Evolutionary conservation across 2,113 vertebrate genomes (phyloP), one percentile per base, ranked within the genome.

Genomic region (Notarius lentiginosus): DNA sequence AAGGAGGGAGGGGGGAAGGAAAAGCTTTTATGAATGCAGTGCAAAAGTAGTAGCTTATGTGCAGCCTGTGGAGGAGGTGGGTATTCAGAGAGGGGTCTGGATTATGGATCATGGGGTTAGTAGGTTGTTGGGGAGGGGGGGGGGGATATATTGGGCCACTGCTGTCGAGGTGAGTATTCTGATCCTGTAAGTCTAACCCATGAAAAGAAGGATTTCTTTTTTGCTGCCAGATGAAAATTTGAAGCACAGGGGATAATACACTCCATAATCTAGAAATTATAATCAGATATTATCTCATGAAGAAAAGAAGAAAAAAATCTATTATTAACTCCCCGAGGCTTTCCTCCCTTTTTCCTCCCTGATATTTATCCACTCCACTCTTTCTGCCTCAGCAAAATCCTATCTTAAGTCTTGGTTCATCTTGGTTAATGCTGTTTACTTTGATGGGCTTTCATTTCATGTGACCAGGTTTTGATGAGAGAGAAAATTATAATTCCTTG

Each of bases 161-260:
- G 90, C 90, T 91, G 63, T 79, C 41, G 86, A 81, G 84, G 18
- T 22, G 10, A 61, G 9, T n/a, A n/a, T 80, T 70, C 41, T 61
- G 93, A 93, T 93, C 93, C 86, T 90, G 85, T 90, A 89, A 87
- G 91, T 90, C 89, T 94, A 93, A 94, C 94, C 94, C 92, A 94
- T 87, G 94, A 94, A 95, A 87, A 77, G 86, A 91, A 92, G 91
- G 77, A 10, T 90, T 93, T 93, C 5, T 5, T 92, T 93, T 93
- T 87, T 90, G 91, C 89, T 91, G 79, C 90, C 91, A 92, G 92
- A 88, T 93, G 89, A 89, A 90, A 90, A 89, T 88, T 90, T 90
- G 90, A 91, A 90, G 86, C 88, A 87, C 86, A 81, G 82, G 87
- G 90, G 90, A 93, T 94, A 93, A 93, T 92, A 90, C 92, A 89